Evolutionary conservation across 2,113 vertebrate species (phyloP).

Genomic region (Brachyhypopomus gauderio): DNA sequence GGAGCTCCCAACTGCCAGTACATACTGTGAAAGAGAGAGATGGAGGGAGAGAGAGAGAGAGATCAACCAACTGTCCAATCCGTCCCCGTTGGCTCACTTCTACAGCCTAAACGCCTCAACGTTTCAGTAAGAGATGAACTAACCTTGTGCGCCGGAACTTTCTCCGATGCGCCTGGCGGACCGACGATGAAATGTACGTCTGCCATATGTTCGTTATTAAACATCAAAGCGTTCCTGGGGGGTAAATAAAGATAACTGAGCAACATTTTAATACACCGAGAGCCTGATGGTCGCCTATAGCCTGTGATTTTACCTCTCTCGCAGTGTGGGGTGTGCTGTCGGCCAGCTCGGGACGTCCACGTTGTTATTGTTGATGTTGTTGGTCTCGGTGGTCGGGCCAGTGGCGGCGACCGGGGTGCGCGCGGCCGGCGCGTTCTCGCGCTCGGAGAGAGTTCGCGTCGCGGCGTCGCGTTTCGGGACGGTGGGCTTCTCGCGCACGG

Average conservation of each 20-base stretch:
- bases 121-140: conserved; percentile 39
- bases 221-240: conserved; percentile 95
- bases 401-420: conserved; percentile 63
- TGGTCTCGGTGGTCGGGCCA: conserved; percentile 75
- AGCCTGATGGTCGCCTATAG: neutral
- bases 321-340: conserved; percentile 91
- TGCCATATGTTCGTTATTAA: conserved; percentile 98
- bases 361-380: conserved; percentile 91
- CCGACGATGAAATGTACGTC: conserved; percentile 96
- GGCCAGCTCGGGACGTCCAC: conserved; percentile 73
- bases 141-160: conserved; percentile 97
- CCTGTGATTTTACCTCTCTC: conserved; percentile 81
- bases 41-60: conserved; percentile 6
- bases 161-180: conserved; percentile 79
- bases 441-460: conserved; percentile 72
- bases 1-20: conserved; percentile 96
- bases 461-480: conserved; percentile 75
- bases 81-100: neutral
- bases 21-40: conserved; percentile 79
- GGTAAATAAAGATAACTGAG: neutral
- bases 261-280: neutral
- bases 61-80: neutral
- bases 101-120: too few species aligned
- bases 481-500: conserved; percentile 42
- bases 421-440: conserved; percentile 60